phyloP scores from a whole-genome alignment of 1,140 invertebrate species.

The Caenorhabditis tropicalis region DNA sequence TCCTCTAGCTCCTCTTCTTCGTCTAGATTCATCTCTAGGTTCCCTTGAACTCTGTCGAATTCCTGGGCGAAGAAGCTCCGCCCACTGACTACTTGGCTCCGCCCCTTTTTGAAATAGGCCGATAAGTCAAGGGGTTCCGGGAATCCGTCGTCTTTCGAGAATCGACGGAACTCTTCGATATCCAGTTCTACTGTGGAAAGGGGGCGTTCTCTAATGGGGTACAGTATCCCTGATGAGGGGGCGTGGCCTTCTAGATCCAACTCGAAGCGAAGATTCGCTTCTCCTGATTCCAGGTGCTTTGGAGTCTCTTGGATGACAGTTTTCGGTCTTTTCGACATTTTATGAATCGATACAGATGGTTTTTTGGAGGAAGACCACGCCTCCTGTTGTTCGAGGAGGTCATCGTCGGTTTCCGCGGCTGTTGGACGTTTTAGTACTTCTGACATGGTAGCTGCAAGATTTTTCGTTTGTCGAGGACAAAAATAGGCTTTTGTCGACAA shows the following conservation, averaged over 20 bases:
- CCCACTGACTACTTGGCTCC: not conserved
- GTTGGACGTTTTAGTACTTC: not conserved
- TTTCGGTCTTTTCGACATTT: not conserved
- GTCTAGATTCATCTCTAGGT: slow-evolving; percentile 6
- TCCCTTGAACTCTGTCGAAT: slow-evolving; percentile 47
- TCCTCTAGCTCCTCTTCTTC: not conserved
- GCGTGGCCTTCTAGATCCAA: too few relatives aligned
- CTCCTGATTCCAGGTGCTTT: not conserved
- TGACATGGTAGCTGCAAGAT: not conserved
- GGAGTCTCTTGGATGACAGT: not conserved
- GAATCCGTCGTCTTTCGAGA: slow-evolving; percentile 8
- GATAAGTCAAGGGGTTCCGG: not conserved
- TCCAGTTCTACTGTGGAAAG: too few relatives aligned
- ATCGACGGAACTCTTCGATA: not conserved
- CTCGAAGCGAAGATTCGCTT: not conserved
- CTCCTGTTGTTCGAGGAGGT: slow-evolving; percentile 73
- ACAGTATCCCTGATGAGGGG: too few relatives aligned
- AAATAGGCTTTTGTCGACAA: too few relatives aligned
- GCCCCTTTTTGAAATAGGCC: not conserved
- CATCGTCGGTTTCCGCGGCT: not conserved
- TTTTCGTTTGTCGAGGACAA: not conserved
- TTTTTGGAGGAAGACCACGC: slow-evolving; percentile 78
- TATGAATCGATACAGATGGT: not conserved
- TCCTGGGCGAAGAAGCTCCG: slow-evolving; percentile 46
- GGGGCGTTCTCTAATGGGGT: too few relatives aligned